A percentile compares a stretch with the other conserved stretches of the same genome.
Evolutionary conservation across 1,140 invertebrate genomes (phyloP).

Genomic region (Andricus grossulariae): DNA sequence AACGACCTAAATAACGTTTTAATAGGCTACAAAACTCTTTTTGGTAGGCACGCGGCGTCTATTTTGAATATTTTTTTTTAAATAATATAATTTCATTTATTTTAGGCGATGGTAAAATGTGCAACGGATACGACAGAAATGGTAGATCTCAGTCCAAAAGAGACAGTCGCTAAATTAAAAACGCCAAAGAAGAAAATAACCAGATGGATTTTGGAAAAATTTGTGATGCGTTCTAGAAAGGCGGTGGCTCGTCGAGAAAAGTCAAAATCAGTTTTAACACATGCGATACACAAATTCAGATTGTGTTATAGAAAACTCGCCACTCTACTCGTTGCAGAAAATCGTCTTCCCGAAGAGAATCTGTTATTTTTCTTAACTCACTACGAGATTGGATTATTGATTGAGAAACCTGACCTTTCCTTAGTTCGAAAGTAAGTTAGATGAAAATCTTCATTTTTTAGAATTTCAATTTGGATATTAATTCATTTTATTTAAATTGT

Average conservation of each 20-base stretch:
- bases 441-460: background rate
- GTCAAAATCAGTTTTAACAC: slow-evolving; percentile 81
- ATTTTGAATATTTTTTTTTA: background rate
- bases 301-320: slow-evolving; percentile 79
- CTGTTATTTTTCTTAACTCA: slow-evolving; percentile 84
- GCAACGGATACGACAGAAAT: background rate
- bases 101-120: slow-evolving; percentile 31
- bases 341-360: slow-evolving; percentile 80
- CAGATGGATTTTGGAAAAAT: slow-evolving; percentile 57
- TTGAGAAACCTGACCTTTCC: slow-evolving; percentile 69
- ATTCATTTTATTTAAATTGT: too few relatives aligned
- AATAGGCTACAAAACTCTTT: too few relatives aligned
- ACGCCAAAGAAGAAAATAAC: slow-evolving; percentile 72
- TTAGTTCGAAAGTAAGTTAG: slow-evolving; percentile 16
- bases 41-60: background rate
- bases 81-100: background rate
- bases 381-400: slow-evolving; percentile 79
- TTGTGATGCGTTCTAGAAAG: slow-evolving; percentile 79
- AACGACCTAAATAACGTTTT: too few relatives aligned
- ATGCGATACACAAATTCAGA: slow-evolving; percentile 79
- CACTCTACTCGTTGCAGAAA: slow-evolving; percentile 78
- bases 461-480: too few relatives aligned
- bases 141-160: slow-evolving; percentile 40
- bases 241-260: slow-evolving; percentile 81
- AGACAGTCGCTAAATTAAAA: slow-evolving; percentile 67